Base-by-base conservation (phyloP, 2,888 invertebrate genomes). In the Blomia tropicalis region DNA sequence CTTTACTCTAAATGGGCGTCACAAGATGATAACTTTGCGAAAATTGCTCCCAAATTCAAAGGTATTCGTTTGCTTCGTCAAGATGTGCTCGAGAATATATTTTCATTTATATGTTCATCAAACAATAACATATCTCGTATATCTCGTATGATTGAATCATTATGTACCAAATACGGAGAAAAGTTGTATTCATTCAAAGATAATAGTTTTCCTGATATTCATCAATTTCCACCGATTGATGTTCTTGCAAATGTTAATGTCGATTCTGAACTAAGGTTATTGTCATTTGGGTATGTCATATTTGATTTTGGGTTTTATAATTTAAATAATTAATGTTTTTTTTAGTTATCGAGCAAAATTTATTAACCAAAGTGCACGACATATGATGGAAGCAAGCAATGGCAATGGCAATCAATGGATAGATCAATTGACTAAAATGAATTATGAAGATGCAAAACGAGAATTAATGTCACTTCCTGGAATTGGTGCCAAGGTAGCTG, bases 81-180 rank as follows among this genome's bases (percentile, higher is more conserved):
- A 73, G 87, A 93, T 69, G 84, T 90, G 0, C 79, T 87, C 0
- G 96, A 98, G 74, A 93, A 89, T 75, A 77, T 95, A 14, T 86
- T 98, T 72, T 85, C 90, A 11, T 96, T 96, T 73, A 92, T 96
- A 70, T 96, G 95, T 73, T 95, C 95, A 60, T 88, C 93, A 64
- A 96, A 96, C 73, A 98, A 98, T 75, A 85, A 96, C 72, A 93
- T 96, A 69, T 79, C 81, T 66, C 81, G 93, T 69, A 95, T 95
- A 71, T 84, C 86, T 23, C 78, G 80, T 51, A 87, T 96, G 89
- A 85, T 96, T 19, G 85, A 92, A 71, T 88, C 87, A 72, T 73
- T 98, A 65, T 89, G 90, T 70, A 72, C 71, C 2, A 77, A 82
- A 62, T 96, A 86, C 76, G 96, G 96, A 4, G 74, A 80, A 58